Conservation (phyloP, 2,888 invertebrate species). For the Loripinus fragilis region DNA sequence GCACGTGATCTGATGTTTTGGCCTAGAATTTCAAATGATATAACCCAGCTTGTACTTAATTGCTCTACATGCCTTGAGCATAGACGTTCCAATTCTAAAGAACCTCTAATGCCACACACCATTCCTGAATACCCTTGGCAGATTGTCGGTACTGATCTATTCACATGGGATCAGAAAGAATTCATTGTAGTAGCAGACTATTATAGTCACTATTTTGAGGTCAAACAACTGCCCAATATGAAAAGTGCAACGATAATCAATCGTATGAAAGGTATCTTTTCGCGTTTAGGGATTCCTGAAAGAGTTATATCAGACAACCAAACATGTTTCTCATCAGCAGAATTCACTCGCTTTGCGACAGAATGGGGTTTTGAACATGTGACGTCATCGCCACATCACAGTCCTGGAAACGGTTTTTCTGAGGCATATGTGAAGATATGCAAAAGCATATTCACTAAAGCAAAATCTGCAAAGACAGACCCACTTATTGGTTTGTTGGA, state of each 20-base stretch:
- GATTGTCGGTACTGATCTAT: too few species aligned
- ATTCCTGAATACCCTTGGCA: too few species aligned
- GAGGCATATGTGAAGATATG: constrained; percentile 18
- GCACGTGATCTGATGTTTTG: too few species aligned
- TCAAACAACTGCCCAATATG: not conserved
- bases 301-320: constrained; percentile 1
- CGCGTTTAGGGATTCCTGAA: not conserved
- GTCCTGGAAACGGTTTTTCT: not conserved
- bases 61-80: too few species aligned
- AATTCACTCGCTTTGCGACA: not conserved
- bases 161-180: too few species aligned
- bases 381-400: not conserved
- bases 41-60: too few species aligned
- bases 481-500: constrained; percentile 10
- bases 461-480: constrained; percentile 4
- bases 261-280: constrained; percentile 8
- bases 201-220: constrained; percentile 42
- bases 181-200: constrained; percentile 55
- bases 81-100: too few species aligned
- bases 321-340: not conserved
- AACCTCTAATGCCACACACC: too few species aligned
- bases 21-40: too few species aligned
- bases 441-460: constrained; percentile 18
- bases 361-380: constrained; percentile 11
- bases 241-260: not conserved